phyloP scores from a whole-genome alignment of 1,140 invertebrate species.

The Heliconius hewitsoni region DNA sequence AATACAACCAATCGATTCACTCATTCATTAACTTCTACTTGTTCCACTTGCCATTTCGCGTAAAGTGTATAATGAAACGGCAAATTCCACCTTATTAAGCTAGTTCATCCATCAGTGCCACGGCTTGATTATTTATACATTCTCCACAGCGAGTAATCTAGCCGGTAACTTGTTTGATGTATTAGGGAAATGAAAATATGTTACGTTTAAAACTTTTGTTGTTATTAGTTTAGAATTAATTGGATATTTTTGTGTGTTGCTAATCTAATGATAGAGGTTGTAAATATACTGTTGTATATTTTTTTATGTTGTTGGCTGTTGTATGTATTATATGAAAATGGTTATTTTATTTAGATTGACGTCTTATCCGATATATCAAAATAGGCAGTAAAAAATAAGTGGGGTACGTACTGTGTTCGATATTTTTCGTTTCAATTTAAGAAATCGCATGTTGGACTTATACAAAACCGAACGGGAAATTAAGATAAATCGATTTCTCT shows the following conservation, averaged over 20 bases:
- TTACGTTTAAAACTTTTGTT: conserved; percentile 7
- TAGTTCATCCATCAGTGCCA: conserved; percentile 62
- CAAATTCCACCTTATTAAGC: conserved; percentile 47
- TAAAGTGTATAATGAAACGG: conserved; percentile 30
- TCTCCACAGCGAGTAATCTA: conserved; percentile 44
- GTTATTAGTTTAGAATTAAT: not conserved
- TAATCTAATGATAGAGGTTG: not conserved
- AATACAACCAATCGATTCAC: conserved; percentile 11
- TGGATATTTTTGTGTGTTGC: not conserved
- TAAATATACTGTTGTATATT: not conserved
- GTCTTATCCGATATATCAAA: too few relatives aligned
- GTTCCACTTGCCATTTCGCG: conserved; percentile 10
- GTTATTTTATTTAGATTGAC: too few relatives aligned
- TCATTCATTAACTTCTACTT: conserved; percentile 21
- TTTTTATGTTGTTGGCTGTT: not conserved
- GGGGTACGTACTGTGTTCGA: too few relatives aligned
- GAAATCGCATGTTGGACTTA: too few relatives aligned
- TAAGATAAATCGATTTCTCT: too few relatives aligned
- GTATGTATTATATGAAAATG: too few relatives aligned
- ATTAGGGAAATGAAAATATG: conserved; percentile 38
- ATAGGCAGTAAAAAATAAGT: too few relatives aligned
- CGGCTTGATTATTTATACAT: conserved; percentile 62
- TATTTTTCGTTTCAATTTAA: too few relatives aligned
- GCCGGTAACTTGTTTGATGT: conserved; percentile 43
- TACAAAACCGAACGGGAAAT: too few relatives aligned